Evolutionary conservation across 2,797 vertebrate species (phyloP).

Genomic region (Phyllotis vaccarum): DNA sequence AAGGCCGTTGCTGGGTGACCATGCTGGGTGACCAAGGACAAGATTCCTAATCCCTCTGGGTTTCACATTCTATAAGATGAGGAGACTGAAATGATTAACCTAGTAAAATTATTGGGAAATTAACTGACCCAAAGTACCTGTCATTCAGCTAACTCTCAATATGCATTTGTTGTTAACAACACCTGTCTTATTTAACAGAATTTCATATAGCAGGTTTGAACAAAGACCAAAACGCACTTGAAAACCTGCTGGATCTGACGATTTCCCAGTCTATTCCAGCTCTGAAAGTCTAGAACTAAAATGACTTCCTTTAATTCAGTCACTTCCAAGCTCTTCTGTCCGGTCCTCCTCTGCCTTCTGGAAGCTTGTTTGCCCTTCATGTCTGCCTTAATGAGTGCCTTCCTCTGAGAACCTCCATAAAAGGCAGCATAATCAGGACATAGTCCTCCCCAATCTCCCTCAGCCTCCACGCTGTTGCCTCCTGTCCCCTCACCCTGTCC

Average conservation of each 20-base stretch:
- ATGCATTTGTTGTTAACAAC: neutral
- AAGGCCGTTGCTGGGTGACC: neutral
- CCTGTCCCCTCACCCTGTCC: neutral
- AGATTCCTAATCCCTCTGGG: conserved; percentile 21
- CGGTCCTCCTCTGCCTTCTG: accelerated
- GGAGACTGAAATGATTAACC: neutral
- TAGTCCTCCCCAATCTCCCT: neutral
- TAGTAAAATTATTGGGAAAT: neutral
- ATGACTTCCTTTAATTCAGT: neutral
- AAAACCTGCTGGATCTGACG: neutral
- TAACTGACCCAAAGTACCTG: neutral
- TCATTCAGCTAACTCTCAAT: neutral
- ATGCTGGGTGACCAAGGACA: neutral
- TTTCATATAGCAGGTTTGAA: neutral
- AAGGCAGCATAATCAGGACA: accelerated
- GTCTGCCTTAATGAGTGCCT: neutral
- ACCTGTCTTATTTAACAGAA: neutral
- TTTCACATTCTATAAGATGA: neutral
- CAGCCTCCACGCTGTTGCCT: accelerated
- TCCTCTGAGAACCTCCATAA: neutral
- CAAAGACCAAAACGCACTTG: neutral
- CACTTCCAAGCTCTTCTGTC: neutral
- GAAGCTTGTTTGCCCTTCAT: neutral
- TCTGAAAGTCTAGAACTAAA: conserved; percentile 2
- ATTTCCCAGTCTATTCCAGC: neutral